These are phyloP conservation scores for Pseudomyrmex dendroicus DNA, from an alignment of 1,140 invertebrate species.

Conservation along the genomic window DNA sequence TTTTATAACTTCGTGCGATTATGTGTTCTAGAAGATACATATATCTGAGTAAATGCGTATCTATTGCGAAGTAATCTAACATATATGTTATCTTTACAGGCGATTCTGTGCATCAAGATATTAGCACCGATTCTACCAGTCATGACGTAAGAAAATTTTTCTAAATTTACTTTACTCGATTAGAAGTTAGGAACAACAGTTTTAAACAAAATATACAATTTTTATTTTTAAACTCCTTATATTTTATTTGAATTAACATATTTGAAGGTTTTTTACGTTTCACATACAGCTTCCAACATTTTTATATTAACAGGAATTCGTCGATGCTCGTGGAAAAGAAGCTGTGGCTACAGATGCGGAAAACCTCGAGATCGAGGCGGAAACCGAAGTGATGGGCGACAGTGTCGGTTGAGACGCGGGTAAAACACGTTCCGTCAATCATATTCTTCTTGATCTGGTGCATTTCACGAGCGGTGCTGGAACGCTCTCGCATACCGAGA, in stretches of 20 bases:
- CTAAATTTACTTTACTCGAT: too few species aligned
- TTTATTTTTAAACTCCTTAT: too few species aligned
- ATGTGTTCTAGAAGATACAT: not conserved
- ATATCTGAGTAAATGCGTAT: not conserved
- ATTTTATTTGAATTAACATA: not conserved
- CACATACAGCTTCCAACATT: conserved; percentile 23
- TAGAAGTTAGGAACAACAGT: too few species aligned
- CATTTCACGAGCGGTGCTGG: conserved; percentile 78
- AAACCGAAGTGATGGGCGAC: conserved; percentile 80
- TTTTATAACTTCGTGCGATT: not conserved
- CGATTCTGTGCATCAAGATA: conserved; percentile 70
- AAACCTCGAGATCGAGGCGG: conserved; percentile 68
- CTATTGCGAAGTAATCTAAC: not conserved
- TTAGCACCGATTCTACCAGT: conserved; percentile 71
- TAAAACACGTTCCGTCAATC: conserved; percentile 28
- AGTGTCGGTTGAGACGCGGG: conserved; percentile 79
- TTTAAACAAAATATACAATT: too few species aligned
- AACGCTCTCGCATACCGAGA: conserved; percentile 72
- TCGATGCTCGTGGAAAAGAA: conserved; percentile 71
- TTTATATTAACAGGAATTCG: conserved; percentile 73
- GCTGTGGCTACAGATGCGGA: conserved; percentile 65
- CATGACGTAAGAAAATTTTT: conserved; percentile 75
- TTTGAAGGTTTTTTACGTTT: not conserved
- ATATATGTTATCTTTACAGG: conserved; percentile 60
- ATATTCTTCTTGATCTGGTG: conserved; percentile 76